These are phyloP conservation scores for Drosophila pseudotakahashii DNA, from an alignment of 2,888 invertebrate species.

Conservation along the genomic window DNA sequence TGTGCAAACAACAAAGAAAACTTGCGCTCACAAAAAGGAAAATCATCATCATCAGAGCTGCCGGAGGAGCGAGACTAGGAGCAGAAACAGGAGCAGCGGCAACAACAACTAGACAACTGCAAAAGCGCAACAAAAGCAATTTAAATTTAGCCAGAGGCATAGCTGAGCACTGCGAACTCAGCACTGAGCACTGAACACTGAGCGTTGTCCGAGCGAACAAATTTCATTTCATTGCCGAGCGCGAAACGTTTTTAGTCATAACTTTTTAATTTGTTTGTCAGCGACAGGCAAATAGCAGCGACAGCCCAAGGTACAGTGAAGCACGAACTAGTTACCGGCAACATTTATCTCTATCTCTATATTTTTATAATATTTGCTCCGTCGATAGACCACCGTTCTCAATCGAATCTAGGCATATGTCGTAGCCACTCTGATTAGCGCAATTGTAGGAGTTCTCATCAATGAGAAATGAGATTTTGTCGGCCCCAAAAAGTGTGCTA, in stretches of 20 bases:
- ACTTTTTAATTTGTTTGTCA: conserved; percentile 79
- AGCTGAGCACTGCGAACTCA: conserved; percentile 34
- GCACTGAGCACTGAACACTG: conserved; percentile 25
- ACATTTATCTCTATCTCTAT: not conserved
- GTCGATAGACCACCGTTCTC: not conserved
- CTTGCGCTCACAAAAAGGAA: conserved; percentile 69
- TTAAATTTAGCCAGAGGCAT: conserved; percentile 73
- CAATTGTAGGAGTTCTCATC: conserved; percentile 55
- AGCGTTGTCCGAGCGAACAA: conserved; percentile 60
- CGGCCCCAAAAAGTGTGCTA: conserved; percentile 57
- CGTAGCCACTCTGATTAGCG: conserved; percentile 58
- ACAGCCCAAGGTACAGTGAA: conserved; percentile 16
- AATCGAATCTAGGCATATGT: not conserved
- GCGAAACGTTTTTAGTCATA: conserved; percentile 64
- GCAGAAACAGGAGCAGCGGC: conserved; percentile 29
- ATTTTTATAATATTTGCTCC: too few relatives aligned
- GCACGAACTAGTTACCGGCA: not conserved
- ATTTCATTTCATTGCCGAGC: conserved; percentile 62
- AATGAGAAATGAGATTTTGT: conserved; percentile 8
- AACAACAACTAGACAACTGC: conserved; percentile 53
- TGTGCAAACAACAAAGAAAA: conserved; percentile 79
- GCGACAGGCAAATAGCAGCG: conserved; percentile 44
- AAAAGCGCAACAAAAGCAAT: conserved; percentile 80
- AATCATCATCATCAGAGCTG: conserved; percentile 63
- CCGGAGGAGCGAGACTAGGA: conserved; percentile 5